Percentiles rank a stretch among this genome's conserved stretches.
phyloP scores from a whole-genome alignment of 2,797 vertebrate genomes.

The Arnoldichthys spilopterus region DNA sequence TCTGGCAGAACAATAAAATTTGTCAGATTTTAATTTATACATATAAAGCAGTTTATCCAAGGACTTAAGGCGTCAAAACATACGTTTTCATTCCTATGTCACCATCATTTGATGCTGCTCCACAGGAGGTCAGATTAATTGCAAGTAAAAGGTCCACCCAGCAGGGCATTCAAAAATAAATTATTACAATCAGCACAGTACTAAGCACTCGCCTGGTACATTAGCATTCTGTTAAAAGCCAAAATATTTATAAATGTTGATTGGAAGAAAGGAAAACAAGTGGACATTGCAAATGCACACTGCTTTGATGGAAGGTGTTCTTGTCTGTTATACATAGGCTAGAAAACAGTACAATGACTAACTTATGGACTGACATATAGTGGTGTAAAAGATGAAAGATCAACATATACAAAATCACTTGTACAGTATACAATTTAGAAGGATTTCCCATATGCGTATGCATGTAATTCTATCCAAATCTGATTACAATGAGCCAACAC shows the following conservation, averaged over 20 bases:
- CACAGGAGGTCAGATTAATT: slow-evolving; percentile 63
- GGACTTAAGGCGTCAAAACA: slow-evolving; percentile 71
- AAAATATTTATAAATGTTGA: slow-evolving; percentile 19
- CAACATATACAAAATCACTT: slow-evolving; percentile 7
- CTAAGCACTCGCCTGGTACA: slow-evolving; percentile 33
- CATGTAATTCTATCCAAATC: background rate
- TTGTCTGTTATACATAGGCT: slow-evolving; percentile 7
- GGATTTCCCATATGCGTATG: background rate
- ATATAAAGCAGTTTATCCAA: slow-evolving; percentile 74
- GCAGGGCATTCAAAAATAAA: slow-evolving; percentile 65
- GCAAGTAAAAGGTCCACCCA: slow-evolving; percentile 57
- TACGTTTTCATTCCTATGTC: slow-evolving; percentile 76
- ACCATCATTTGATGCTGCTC: slow-evolving; percentile 69
- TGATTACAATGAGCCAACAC: background rate
- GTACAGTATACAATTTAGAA: background rate
- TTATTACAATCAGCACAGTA: slow-evolving; percentile 64
- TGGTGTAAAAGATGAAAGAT: slow-evolving; percentile 6
- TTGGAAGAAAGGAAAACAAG: slow-evolving; percentile 1
- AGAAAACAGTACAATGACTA: background rate
- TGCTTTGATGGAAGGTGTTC: background rate
- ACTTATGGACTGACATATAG: background rate
- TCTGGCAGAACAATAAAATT: slow-evolving; percentile 67
- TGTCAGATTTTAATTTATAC: slow-evolving; percentile 75
- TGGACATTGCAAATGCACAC: background rate
- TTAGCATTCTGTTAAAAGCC: slow-evolving; percentile 45